Evolutionary conservation across 2,113 vertebrate genomes (phyloP).

Genomic region (Calonectris borealis): DNA sequence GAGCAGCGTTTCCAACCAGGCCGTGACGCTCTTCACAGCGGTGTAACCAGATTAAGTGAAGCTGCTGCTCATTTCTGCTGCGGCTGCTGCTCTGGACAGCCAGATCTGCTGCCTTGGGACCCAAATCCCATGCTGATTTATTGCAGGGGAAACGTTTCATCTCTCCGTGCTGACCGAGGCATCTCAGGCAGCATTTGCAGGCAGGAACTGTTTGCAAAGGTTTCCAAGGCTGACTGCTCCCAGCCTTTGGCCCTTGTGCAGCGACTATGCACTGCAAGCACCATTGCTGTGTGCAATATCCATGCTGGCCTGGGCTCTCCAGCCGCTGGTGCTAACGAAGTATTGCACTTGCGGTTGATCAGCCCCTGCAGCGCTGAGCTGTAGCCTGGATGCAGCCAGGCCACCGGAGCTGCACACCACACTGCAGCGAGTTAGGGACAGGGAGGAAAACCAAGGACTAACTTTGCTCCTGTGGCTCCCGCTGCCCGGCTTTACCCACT

Average conservation of each 20-base stretch:
- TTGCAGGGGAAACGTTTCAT: neutral
- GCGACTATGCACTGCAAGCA: neutral
- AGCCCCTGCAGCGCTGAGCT: neutral
- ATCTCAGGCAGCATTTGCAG: neutral
- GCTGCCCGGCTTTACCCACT: neutral
- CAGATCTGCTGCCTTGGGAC: neutral
- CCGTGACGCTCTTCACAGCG: neutral
- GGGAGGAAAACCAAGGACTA: neutral
- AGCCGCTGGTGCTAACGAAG: neutral
- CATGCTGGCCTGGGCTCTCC: rapidly evolving
- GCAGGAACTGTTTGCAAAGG: neutral
- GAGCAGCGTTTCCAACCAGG: rapidly evolving
- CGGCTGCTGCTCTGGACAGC: neutral
- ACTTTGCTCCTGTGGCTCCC: neutral
- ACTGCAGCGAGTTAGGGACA: rapidly evolving
- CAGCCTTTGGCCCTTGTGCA: neutral
- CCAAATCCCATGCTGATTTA: neutral
- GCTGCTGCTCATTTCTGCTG: neutral
- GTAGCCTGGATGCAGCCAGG: neutral
- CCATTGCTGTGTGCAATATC: rapidly evolving
- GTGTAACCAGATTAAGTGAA: neutral
- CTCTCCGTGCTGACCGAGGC: neutral
- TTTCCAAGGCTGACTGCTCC: neutral
- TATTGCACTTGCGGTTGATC: neutral
- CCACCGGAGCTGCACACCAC: rapidly evolving